phyloP scores from a whole-genome alignment of 2,113 vertebrate species.

The Raphicerus campestris region DNA sequence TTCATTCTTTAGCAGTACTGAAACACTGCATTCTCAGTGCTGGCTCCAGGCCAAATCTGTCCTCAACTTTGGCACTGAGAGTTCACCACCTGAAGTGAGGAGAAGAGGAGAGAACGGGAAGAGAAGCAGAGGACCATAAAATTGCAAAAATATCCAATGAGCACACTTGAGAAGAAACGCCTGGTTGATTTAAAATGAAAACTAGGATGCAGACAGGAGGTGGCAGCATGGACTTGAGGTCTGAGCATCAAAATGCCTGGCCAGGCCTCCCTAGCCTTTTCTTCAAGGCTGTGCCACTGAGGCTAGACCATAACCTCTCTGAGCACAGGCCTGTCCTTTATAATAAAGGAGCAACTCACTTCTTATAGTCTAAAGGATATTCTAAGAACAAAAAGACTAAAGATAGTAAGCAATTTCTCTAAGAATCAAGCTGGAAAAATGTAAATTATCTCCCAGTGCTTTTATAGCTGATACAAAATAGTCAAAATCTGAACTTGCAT shows the following conservation, averaged over 20 bases:
- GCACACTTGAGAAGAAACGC: constrained; percentile 44
- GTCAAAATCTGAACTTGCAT: constrained; percentile 28
- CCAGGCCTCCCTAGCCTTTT: not conserved
- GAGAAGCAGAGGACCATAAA: constrained; percentile 36
- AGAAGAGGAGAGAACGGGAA: not conserved
- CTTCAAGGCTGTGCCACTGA: not conserved
- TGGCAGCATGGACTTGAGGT: constrained; percentile 69
- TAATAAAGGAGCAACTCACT: not conserved
- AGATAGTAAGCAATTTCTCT: not conserved
- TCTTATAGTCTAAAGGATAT: not conserved
- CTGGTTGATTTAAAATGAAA: constrained; percentile 52
- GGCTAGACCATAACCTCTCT: not conserved
- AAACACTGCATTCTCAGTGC: not conserved
- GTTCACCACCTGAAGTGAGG: constrained; percentile 51
- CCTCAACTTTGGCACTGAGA: constrained; percentile 59
- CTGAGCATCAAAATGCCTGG: constrained; percentile 25
- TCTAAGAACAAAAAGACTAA: not conserved
- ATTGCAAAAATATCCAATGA: not conserved
- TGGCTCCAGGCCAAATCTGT: constrained; percentile 60
- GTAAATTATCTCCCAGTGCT: not conserved
- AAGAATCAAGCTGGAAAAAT: constrained; percentile 20
- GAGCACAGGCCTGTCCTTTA: not conserved
- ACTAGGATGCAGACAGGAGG: constrained; percentile 59
- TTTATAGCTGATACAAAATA: not conserved
- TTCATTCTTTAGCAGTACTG: constrained; percentile 23